Evolutionary conservation across 2,888 invertebrate genomes (phyloP).

Genomic region (Agonopterix heracliana): DNA sequence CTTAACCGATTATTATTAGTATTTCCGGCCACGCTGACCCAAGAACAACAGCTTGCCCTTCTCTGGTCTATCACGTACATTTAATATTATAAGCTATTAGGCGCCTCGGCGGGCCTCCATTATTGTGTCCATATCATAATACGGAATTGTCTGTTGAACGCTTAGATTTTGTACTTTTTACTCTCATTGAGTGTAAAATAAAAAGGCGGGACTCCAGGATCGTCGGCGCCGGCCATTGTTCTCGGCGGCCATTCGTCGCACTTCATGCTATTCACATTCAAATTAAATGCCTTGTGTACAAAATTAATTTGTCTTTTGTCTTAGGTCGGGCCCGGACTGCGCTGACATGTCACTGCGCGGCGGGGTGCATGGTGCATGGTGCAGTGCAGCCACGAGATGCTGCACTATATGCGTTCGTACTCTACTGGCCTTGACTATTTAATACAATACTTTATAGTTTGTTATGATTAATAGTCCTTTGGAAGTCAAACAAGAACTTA

Average conservation of each 20-base stretch:
- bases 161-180: constrained; percentile 71
- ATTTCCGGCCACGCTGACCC: constrained; percentile 40
- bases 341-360: constrained; percentile 63
- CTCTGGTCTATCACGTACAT: constrained; percentile 61
- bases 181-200: constrained; percentile 63
- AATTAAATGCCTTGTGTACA: constrained; percentile 75
- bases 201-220: constrained; percentile 60
- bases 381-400: constrained; percentile 15
- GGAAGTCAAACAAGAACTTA: no score
- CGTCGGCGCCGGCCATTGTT: constrained; percentile 74
- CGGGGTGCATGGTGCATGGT: constrained; percentile 45
- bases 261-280: constrained; percentile 76
- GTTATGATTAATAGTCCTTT: no score
- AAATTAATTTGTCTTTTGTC: constrained; percentile 77
- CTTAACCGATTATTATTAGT: constrained; percentile 19
- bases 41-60: constrained; percentile 26
- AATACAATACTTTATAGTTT: no score
- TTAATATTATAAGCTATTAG: constrained; percentile 74
- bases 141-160: constrained; percentile 70
- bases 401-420: neutral
- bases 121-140: constrained; percentile 74
- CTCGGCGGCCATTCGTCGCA: constrained; percentile 73
- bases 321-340: constrained; percentile 44
- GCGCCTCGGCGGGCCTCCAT: constrained; percentile 65
- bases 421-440: no score